Evolutionary conservation across 2,888 invertebrate species (phyloP).

Genomic region (Drosophila longiperda): DNA sequence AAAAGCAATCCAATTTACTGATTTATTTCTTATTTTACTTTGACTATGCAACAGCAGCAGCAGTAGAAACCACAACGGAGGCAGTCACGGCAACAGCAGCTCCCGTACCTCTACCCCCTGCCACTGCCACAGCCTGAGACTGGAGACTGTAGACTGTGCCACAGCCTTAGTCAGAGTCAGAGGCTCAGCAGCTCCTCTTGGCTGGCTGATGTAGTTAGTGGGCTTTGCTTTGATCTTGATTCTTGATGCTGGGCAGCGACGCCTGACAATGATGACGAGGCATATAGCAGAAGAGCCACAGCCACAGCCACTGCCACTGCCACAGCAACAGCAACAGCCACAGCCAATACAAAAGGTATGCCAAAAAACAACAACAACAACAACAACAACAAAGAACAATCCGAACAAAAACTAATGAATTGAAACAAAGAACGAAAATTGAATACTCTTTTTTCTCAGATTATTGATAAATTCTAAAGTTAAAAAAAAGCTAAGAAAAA

Average conservation of each 20-base stretch:
- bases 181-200: slow-evolving; percentile 31
- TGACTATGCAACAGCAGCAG: slow-evolving; percentile 69
- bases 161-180: slow-evolving; percentile 18
- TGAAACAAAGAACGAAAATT: slow-evolving; percentile 3
- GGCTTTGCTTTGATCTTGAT: slow-evolving; percentile 80
- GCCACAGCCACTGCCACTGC: slow-evolving; percentile 22
- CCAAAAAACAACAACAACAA: slow-evolving; percentile 50
- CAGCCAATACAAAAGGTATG: slow-evolving; percentile 69
- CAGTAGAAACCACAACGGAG: slow-evolving; percentile 65
- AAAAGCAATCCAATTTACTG: slow-evolving; percentile 81
- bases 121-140: slow-evolving; percentile 16
- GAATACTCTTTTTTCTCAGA: slow-evolving; percentile 26
- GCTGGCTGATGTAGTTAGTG: slow-evolving; percentile 70
- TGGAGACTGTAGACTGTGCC: slow-evolving; percentile 2
- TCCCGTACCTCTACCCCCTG: slow-evolving; percentile 32
- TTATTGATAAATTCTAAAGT: not conserved
- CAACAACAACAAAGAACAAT: slow-evolving; percentile 16
- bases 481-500: too few relatives aligned
- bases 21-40: slow-evolving; percentile 82
- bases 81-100: slow-evolving; percentile 49
- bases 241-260: slow-evolving; percentile 74
- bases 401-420: slow-evolving; percentile 36
- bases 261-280: slow-evolving; percentile 81
- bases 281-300: slow-evolving; percentile 41
- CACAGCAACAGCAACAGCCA: slow-evolving; percentile 22